Evolutionary conservation across 2,888 invertebrate genomes (phyloP).

Genomic region (Ectemnius cavifrons): DNA sequence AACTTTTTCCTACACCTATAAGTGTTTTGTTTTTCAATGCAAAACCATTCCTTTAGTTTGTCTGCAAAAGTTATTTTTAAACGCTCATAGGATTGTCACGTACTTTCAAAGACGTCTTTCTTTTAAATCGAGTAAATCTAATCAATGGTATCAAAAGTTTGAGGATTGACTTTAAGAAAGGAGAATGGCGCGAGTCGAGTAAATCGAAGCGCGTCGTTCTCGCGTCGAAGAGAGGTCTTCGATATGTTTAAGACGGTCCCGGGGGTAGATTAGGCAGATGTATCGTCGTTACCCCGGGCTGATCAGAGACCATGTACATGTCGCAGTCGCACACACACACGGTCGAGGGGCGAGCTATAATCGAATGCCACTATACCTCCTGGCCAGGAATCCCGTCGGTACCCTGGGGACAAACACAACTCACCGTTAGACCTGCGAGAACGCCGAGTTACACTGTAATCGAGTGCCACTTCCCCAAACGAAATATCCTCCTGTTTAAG

Average conservation of each 20-base stretch:
- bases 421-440: constrained; percentile 48
- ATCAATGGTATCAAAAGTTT: too few relatives aligned
- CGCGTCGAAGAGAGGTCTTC: constrained; percentile 38
- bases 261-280: constrained; percentile 58
- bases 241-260: constrained; percentile 46
- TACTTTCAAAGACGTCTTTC: too few relatives aligned
- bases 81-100: too few relatives aligned
- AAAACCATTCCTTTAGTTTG: too few relatives aligned
- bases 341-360: constrained; percentile 56
- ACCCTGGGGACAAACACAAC: constrained; percentile 82
- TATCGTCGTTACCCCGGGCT: constrained; percentile 61
- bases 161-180: constrained; percentile 28
- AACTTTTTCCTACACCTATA: too few relatives aligned
- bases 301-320: constrained; percentile 54
- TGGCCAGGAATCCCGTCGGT: constrained; percentile 96
- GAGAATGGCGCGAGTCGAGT: constrained; percentile 46
- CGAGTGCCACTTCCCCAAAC: constrained; percentile 31
- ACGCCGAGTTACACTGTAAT: constrained; percentile 27
- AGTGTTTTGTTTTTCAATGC: too few relatives aligned
- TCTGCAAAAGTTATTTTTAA: too few relatives aligned
- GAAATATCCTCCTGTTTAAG: constrained; percentile 28
- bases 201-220: constrained; percentile 40
- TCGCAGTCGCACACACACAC: constrained; percentile 50
- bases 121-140: too few relatives aligned
- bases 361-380: constrained; percentile 83